A percentile compares a stretch with the other conserved stretches of the same genome.
phyloP scores from a whole-genome alignment of 2,797 vertebrate species.

The Oryzias dopingdopingensis region DNA sequence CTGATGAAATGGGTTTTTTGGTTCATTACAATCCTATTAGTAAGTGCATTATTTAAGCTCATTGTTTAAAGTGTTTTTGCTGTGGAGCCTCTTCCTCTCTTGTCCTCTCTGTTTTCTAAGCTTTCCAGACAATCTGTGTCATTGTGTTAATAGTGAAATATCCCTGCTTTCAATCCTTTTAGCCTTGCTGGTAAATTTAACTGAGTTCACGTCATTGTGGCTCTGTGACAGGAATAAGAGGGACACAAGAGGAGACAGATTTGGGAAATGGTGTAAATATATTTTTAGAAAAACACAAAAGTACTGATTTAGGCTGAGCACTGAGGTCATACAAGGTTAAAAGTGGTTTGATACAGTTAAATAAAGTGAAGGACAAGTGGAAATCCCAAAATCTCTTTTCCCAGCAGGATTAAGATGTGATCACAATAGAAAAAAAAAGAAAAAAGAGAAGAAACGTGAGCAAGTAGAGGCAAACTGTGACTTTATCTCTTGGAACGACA shows the following conservation, averaged over 20 bases:
- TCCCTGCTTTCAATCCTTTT: background rate
- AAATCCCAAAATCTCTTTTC: background rate
- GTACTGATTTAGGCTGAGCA: background rate
- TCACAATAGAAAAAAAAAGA: background rate
- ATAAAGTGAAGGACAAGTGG: background rate
- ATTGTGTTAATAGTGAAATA: background rate
- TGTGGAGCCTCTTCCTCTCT: conserved; percentile 15
- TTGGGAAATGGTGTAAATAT: background rate
- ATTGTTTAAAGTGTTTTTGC: conserved; percentile 57
- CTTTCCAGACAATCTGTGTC: conserved; percentile 7
- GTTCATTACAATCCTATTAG: conserved; percentile 62
- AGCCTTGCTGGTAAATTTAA: conserved; percentile 7
- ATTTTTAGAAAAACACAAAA: background rate
- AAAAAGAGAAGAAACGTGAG: background rate
- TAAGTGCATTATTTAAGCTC: conserved; percentile 53
- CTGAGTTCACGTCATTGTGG: conserved; percentile 19
- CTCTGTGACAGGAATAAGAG: background rate
- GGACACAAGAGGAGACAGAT: background rate
- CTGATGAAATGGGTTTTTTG: conserved; percentile 51
- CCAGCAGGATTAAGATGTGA: background rate
- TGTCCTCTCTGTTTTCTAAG: conserved; percentile 7
- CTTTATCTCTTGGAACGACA: background rate
- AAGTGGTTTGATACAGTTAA: background rate
- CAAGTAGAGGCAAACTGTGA: background rate
- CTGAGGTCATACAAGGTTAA: background rate